phyloP scores from a whole-genome alignment of 1,140 invertebrate genomes.

The Drosophila nebulosa region DNA sequence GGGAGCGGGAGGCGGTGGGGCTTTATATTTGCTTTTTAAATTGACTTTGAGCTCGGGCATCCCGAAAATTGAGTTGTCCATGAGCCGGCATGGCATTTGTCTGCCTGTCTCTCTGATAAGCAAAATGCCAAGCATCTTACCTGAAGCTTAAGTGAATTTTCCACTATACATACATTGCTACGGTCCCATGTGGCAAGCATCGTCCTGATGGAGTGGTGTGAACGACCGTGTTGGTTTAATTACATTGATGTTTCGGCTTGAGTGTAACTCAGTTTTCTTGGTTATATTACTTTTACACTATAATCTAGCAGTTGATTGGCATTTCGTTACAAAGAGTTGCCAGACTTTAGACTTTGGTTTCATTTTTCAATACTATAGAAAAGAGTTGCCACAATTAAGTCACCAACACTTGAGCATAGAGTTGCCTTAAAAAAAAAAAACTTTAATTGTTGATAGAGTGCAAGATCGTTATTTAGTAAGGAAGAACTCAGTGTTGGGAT shows the following conservation, averaged over 20 bases:
- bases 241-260: conserved; percentile 27
- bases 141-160: conserved; percentile 73
- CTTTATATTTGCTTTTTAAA: conserved; percentile 72
- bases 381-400: neutral
- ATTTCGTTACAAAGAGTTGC: neutral
- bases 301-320: neutral
- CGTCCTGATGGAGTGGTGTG: neutral
- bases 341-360: neutral
- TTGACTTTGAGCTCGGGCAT: conserved; percentile 56
- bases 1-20: neutral
- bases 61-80: conserved; percentile 65
- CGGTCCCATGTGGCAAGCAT: neutral
- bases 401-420: no score
- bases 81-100: conserved; percentile 4
- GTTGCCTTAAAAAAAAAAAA: no score
- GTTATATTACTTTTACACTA: conserved; percentile 1
- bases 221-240: conserved; percentile 49
- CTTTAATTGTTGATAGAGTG: no score
- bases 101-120: conserved; percentile 49
- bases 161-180: neutral
- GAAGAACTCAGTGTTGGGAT: no score
- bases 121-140: conserved; percentile 49
- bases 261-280: neutral
- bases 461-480: no score
- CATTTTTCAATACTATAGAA: neutral